Evolutionary conservation across 1,140 invertebrate species (phyloP).

Genomic region (Magallana gigas): DNA sequence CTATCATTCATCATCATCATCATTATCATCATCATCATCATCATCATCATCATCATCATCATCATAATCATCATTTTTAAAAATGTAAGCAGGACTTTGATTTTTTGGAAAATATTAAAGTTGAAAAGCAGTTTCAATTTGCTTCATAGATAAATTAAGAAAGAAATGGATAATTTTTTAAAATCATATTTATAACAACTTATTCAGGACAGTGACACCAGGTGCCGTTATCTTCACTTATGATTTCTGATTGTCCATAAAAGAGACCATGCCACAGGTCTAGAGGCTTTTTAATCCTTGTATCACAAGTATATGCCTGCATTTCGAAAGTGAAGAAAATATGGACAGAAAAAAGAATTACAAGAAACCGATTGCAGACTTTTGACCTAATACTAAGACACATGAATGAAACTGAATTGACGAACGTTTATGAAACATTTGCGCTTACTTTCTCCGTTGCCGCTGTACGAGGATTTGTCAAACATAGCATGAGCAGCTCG

Average conservation of each 20-base stretch:
- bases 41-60: too few species aligned
- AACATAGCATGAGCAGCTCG: neutral
- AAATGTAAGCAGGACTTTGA: neutral
- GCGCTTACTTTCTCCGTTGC: neutral
- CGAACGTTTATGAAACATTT: too few species aligned
- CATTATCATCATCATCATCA: too few species aligned
- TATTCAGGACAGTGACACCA: too few species aligned
- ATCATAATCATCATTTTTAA: too few species aligned
- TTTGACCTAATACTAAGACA: too few species aligned
- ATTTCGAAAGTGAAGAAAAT: neutral
- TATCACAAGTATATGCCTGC: neutral
- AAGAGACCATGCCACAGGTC: neutral
- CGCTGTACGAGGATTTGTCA: neutral
- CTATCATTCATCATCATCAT: neutral
- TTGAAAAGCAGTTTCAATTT: neutral
- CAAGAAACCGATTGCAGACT: too few species aligned
- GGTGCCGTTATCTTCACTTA: too few species aligned
- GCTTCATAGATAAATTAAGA: neutral
- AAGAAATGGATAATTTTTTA: too few species aligned
- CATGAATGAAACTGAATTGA: too few species aligned
- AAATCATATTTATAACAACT: too few species aligned
- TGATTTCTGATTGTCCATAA: neutral
- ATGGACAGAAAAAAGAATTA: too few species aligned
- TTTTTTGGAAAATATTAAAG: neutral
- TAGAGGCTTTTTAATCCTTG: neutral